A percentile compares a stretch with the other conserved stretches of the same genome.
phyloP scores from a whole-genome alignment of 2,797 vertebrate species.

The Ctenosaura bakeri region DNA sequence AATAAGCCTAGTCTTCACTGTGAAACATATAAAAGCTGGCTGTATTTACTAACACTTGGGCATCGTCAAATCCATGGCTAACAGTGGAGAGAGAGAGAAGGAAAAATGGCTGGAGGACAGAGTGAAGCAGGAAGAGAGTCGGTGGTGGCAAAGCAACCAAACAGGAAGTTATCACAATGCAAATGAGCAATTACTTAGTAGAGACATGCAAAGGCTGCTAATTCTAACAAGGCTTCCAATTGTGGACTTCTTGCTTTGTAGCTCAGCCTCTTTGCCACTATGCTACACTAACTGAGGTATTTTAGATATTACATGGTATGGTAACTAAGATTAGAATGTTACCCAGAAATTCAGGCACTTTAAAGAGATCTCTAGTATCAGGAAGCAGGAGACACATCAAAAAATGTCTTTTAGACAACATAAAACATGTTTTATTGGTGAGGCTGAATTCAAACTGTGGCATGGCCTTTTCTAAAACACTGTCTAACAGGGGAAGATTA shows the following conservation, averaged over 20 bases:
- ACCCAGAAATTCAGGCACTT: neutral
- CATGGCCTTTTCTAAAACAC: conserved; percentile 67
- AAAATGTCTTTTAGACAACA: conserved; percentile 44
- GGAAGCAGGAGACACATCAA: conserved; percentile 35
- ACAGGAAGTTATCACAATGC: no score
- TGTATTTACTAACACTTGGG: no score
- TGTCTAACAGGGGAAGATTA: conserved; percentile 68
- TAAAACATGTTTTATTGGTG: conserved; percentile 51
- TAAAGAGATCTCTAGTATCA: neutral
- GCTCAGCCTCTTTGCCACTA: neutral
- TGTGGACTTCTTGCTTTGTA: neutral
- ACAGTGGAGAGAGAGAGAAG: no score
- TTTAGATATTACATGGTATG: neutral
- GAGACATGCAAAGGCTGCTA: no score
- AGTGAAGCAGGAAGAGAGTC: no score
- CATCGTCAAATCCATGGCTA: no score
- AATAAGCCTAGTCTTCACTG: no score
- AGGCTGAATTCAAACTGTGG: conserved; percentile 60
- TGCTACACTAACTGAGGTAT: neutral
- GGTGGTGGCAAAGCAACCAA: no score
- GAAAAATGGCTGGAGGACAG: no score
- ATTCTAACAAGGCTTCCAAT: no score
- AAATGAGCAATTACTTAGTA: no score
- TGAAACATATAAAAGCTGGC: no score
- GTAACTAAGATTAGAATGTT: conserved; percentile 42